These are phyloP conservation scores for Acrocephalus scirpaceus DNA, from an alignment of 2,797 vertebrate species.

Conservation along the genomic window DNA sequence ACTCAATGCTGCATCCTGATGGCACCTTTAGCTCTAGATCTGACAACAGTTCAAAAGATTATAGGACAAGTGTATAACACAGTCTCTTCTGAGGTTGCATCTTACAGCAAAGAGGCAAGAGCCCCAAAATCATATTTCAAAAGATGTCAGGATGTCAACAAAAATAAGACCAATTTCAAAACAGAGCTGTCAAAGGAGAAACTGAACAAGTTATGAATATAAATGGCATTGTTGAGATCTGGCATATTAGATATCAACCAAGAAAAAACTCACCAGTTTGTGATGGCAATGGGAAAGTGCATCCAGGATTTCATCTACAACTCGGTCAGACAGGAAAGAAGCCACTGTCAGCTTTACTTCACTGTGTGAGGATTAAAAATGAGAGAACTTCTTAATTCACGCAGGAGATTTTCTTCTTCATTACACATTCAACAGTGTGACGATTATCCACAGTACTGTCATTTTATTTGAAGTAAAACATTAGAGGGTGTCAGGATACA, in stretches of 20 bases:
- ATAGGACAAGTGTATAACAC: not conserved
- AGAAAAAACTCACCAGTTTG: conserved; percentile 85
- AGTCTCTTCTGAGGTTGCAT: not conserved
- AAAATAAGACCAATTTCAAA: not conserved
- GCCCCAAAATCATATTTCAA: not conserved
- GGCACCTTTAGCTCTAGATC: not conserved
- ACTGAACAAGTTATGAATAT: not conserved
- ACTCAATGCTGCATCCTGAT: not conserved
- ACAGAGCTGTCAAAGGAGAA: not conserved
- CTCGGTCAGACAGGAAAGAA: conserved; percentile 93
- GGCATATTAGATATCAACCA: not conserved
- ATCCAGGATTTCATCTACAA: conserved; percentile 95
- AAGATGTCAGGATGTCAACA: not conserved
- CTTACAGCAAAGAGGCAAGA: not conserved
- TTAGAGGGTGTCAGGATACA: conserved; percentile 24
- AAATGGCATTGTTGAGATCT: not conserved
- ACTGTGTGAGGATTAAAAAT: conserved; percentile 73
- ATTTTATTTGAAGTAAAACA: conserved; percentile 41
- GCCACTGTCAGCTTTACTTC: conserved; percentile 95
- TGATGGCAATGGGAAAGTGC: conserved; percentile 90
- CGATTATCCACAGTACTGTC: not conserved
- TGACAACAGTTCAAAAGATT: not conserved
- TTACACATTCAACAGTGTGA: not conserved
- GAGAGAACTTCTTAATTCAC: conserved; percentile 14
- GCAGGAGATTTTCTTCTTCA: not conserved